These are phyloP conservation scores for Caenorhabditis elegans DNA, from an alignment of 1,140 invertebrate species.

Conservation along the genomic window WBcel235 BX284603.4:5860001-5860500, in stretches of 20 bases:
- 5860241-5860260: constrained; percentile 68
- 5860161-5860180: constrained; percentile 4
- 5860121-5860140: constrained; percentile 38
- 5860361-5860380: constrained; percentile 65
- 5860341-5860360: constrained; percentile 33
- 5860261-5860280: constrained; percentile 67
- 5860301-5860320: constrained; percentile 5
- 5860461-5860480: constrained; percentile 37
- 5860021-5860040: not conserved
- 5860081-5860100: constrained; percentile 39
- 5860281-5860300: constrained; percentile 51
- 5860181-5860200: constrained; percentile 66
- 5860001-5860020: no score
- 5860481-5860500: constrained; percentile 44
- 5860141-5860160: constrained; percentile 7
- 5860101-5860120: not conserved
- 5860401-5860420: constrained; percentile 67
- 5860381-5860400: constrained; percentile 64
- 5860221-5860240: constrained; percentile 66
- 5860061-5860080: not conserved
- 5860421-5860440: constrained; percentile 65
- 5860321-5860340: not conserved
- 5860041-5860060: constrained; percentile 40
- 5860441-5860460: not conserved
- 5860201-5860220: constrained; percentile 67